Evolutionary conservation across 2,888 invertebrate species (phyloP).

Genomic region (Oligia fasciuncula): DNA sequence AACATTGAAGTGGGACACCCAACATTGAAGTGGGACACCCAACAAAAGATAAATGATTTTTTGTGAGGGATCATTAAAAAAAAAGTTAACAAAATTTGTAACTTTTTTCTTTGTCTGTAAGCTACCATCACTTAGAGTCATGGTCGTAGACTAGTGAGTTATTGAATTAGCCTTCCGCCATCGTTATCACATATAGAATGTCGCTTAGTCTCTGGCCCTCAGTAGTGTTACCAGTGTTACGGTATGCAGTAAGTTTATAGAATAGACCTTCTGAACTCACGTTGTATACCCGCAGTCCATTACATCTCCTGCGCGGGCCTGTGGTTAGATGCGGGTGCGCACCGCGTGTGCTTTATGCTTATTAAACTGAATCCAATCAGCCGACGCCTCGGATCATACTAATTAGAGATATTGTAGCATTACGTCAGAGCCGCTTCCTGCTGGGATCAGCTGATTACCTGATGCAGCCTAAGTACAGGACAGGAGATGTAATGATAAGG

Average conservation of each 20-base stretch:
- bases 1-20: not conserved
- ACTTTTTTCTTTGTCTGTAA: not conserved
- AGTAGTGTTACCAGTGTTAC: too few species aligned
- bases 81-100: not conserved
- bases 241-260: not conserved
- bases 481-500: slow-evolving; percentile 34
- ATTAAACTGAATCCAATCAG: slow-evolving; percentile 87
- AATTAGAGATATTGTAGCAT: slow-evolving; percentile 62
- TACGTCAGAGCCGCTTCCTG: slow-evolving; percentile 52
- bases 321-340: slow-evolving; percentile 58
- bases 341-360: slow-evolving; percentile 82
- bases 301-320: slow-evolving; percentile 52
- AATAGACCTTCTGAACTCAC: slow-evolving; percentile 38
- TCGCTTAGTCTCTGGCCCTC: not conserved
- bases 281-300: slow-evolving; percentile 22
- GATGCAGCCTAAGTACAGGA: slow-evolving; percentile 9
- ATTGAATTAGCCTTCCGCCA: not conserved
- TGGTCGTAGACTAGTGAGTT: not conserved
- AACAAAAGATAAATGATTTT: not conserved
- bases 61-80: not conserved
- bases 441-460: slow-evolving; percentile 43
- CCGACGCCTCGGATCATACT: slow-evolving; percentile 66
- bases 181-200: too few species aligned
- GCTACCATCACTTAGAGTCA: not conserved
- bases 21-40: not conserved